phyloP scores from a whole-genome alignment of 64 coral and sea anemone genomes.

The Acropora yongei region DNA sequence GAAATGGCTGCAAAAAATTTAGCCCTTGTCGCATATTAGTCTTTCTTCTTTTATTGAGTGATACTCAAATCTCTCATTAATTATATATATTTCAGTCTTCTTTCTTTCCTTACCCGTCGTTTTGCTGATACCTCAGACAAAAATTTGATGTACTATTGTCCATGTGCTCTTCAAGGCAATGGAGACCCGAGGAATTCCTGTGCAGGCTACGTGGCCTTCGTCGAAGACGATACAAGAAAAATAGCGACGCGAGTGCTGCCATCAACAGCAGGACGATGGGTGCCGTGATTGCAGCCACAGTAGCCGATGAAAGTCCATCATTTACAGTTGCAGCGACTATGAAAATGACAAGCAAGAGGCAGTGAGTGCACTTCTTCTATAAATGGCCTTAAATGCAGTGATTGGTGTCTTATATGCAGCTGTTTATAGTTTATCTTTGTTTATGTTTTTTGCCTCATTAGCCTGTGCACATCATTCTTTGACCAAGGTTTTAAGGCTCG shows the following conservation, averaged over 20 bases:
- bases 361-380: too few species aligned
- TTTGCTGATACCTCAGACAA: neutral
- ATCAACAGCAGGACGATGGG: slow-evolving; percentile 30
- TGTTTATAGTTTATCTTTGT: too few species aligned
- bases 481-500: too few species aligned
- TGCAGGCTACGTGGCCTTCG: neutral
- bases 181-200: slow-evolving; percentile 22
- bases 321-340: neutral
- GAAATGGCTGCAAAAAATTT: too few species aligned
- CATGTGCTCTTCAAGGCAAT: neutral
- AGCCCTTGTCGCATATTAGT: too few species aligned
- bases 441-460: too few species aligned
- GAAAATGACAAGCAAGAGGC: neutral
- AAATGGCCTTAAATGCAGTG: too few species aligned
- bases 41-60: too few species aligned
- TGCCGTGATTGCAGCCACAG: slow-evolving; percentile 19
- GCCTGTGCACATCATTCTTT: too few species aligned
- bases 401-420: too few species aligned
- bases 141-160: neutral
- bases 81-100: neutral
- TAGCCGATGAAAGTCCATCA: neutral
- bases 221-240: neutral
- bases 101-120: neutral
- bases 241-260: neutral
- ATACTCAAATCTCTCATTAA: too few species aligned